Conservation (phyloP, 1,140 invertebrate species). For the Drosophila suzukii region DNA sequence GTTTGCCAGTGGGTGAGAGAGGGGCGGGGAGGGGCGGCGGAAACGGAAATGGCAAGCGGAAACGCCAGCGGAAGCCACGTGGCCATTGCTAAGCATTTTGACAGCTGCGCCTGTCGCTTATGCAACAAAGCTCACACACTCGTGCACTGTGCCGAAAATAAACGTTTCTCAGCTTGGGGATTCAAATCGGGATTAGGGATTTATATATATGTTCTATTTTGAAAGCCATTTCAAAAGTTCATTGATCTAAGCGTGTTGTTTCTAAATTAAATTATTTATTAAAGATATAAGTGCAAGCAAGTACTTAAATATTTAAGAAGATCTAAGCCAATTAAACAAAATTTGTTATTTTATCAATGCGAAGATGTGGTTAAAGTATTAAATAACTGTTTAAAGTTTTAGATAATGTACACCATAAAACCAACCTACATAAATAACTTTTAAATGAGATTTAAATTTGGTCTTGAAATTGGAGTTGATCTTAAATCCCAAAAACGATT, state of each 20-base stretch:
- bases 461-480: too few relatives aligned
- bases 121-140: constrained; percentile 31
- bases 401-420: too few relatives aligned
- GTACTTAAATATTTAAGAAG: too few relatives aligned
- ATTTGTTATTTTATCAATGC: too few relatives aligned
- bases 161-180: neutral
- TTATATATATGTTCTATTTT: neutral
- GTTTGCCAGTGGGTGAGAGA: neutral
- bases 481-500: too few relatives aligned
- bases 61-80: constrained; percentile 50
- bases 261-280: neutral
- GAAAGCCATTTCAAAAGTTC: neutral
- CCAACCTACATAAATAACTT: too few relatives aligned
- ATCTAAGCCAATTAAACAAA: too few relatives aligned
- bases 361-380: too few relatives aligned
- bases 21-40: constrained; percentile 6
- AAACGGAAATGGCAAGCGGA: constrained; percentile 43
- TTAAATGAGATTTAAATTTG: too few relatives aligned
- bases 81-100: constrained; percentile 61
- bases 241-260: neutral
- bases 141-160: constrained; percentile 11
- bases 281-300: neutral
- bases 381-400: too few relatives aligned
- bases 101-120: constrained; percentile 50
- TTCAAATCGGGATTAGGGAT: neutral